Evolutionary conservation across 2,797 vertebrate genomes (phyloP).

Genomic region (Bradypodion pumilum): DNA sequence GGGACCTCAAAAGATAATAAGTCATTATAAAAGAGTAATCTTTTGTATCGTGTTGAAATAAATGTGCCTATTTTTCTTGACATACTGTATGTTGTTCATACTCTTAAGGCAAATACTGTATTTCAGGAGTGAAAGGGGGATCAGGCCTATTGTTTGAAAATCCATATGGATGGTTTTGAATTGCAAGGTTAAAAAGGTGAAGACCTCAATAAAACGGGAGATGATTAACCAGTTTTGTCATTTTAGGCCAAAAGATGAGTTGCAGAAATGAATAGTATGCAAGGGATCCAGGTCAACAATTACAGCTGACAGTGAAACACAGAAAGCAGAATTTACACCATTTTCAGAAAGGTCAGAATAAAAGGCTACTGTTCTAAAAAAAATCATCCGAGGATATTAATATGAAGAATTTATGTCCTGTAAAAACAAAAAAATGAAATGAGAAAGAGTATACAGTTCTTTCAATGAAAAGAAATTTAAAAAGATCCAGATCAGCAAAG

Average conservation of each 20-base stretch:
- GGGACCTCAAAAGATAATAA: not conserved
- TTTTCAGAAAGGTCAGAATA: slow-evolving; percentile 33
- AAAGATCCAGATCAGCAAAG: not conserved
- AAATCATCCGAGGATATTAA: slow-evolving; percentile 22
- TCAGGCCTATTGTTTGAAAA: slow-evolving; percentile 28
- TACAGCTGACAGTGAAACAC: slow-evolving; percentile 32
- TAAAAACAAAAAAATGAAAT: slow-evolving; percentile 50
- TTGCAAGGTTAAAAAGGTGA: slow-evolving; percentile 42
- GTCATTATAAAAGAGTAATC: not conserved
- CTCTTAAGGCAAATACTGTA: slow-evolving; percentile 9
- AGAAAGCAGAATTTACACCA: not conserved
- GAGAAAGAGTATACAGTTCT: not conserved
- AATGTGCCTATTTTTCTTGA: not conserved
- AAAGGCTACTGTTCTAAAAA: slow-evolving; percentile 22
- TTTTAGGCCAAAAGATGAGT: slow-evolving; percentile 45
- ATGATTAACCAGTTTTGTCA: slow-evolving; percentile 24
- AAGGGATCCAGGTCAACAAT: slow-evolving; percentile 46
- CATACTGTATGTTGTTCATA: slow-evolving; percentile 25
- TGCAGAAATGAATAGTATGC: slow-evolving; percentile 25
- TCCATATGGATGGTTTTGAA: slow-evolving; percentile 50
- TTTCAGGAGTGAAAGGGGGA: slow-evolving; percentile 43
- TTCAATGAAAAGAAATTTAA: not conserved
- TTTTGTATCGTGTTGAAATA: not conserved
- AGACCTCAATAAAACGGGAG: slow-evolving; percentile 42
- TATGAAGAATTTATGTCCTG: slow-evolving; percentile 11